phyloP scores from a whole-genome alignment of 2,888 invertebrate species.

The Stictocephala bisonia region DNA sequence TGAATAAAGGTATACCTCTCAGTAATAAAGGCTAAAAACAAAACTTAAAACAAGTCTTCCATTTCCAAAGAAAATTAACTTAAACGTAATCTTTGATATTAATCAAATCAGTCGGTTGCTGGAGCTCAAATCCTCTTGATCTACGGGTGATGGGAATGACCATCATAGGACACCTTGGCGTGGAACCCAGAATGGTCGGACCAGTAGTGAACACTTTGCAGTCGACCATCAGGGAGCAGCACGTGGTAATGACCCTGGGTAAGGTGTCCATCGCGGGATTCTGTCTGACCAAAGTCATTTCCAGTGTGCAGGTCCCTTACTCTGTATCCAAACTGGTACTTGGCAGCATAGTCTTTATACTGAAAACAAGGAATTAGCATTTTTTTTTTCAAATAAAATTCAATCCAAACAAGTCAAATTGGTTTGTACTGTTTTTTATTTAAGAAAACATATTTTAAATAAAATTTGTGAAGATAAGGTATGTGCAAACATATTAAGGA shows the following conservation, averaged over 20 bases:
- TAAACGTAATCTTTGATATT: too few species aligned
- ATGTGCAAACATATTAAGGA: too few species aligned
- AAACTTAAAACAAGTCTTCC: too few species aligned
- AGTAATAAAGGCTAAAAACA: too few species aligned
- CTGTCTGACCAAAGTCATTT: constrained; percentile 82
- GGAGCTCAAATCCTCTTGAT: too few species aligned
- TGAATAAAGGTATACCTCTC: too few species aligned
- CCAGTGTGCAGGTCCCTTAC: constrained; percentile 77
- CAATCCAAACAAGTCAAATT: background rate
- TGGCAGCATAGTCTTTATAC: constrained; percentile 48
- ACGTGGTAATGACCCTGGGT: constrained; percentile 83
- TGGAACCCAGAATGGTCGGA: constrained; percentile 83
- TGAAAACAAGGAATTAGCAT: constrained; percentile 21
- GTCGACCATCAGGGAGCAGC: constrained; percentile 80
- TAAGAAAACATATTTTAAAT: too few species aligned
- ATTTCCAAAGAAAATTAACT: too few species aligned
- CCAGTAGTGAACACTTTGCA: constrained; percentile 79
- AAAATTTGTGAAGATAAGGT: too few species aligned
- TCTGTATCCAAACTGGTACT: constrained; percentile 73
- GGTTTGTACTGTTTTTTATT: too few species aligned
- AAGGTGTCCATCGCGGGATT: constrained; percentile 74
- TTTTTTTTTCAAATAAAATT: background rate
- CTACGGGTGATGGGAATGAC: constrained; percentile 37
- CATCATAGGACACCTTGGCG: constrained; percentile 73
- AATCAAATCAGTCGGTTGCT: too few species aligned